Base-by-base conservation (phyloP, 1,140 invertebrate genomes). In the Medauroidea extradentata region DNA sequence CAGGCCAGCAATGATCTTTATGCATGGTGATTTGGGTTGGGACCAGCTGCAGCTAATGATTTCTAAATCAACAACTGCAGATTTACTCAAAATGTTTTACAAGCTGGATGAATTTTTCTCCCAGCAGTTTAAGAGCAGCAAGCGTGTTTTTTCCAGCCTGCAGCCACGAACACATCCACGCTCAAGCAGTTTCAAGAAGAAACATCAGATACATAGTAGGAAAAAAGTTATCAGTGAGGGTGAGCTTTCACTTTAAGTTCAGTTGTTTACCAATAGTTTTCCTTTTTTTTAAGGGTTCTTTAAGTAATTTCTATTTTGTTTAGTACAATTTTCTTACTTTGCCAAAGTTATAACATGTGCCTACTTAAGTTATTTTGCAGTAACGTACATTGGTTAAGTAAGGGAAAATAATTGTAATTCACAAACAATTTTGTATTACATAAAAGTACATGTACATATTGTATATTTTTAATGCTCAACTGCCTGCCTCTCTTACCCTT, bases 81-180 rank as follows among this genome's bases (percentile, higher is more conserved):
- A 99, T 78, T 77, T 98, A 19, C 78, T 98, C 2, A 98, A 98
- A 78, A 97, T 98, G 90, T 93, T 91, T 69, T 88, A 91, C 53
- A 97, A 97, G 73, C 78, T 98, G 8, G 94, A 98, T 68, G 95
- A 98, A 78, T 99, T 98, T 77, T 98, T 98, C 72, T 89, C 89
- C 46, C 92, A 96, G 70, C 93, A 96, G 75, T 95, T 96, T 72
- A 94, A 94, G 69, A 94, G 90, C 59, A 93, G 90, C 65, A 94
- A 94, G 74, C 81, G 91, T 5, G 91, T 94, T 5, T 94, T 95
- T 71, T 92, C 86, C 53, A 90, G 85, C 21, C 72, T 93, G 1
- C 84, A 88, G 68, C 78, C 82, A 13, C 72, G 75, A 38, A 67
- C 53, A n/a, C 53, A 55, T 29, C 24, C 49, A n/a, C 27, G 38